A percentile compares a stretch with the other conserved stretches of the same genome.
phyloP scores from a whole-genome alignment of 1,140 invertebrate species.

The Phymastichus coffea region DNA sequence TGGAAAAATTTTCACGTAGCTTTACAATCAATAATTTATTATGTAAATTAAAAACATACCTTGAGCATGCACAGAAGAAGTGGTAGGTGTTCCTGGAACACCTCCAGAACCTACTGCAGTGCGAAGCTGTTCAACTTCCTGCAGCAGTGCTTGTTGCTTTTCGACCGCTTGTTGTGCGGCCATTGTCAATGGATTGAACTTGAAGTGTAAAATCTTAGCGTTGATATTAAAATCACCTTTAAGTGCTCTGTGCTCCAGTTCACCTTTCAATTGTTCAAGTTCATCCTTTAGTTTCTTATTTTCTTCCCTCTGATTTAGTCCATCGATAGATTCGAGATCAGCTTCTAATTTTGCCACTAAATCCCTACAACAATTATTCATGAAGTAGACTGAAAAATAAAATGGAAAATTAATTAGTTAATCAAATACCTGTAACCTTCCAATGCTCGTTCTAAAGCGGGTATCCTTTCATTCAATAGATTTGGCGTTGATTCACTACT shows the following conservation, averaged over 20 bases:
- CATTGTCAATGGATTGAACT: constrained; percentile 73
- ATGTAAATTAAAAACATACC: constrained; percentile 26
- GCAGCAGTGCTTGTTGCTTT: constrained; percentile 67
- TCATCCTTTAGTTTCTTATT: constrained; percentile 58
- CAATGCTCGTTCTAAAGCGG: constrained; percentile 44
- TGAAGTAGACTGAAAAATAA: background rate
- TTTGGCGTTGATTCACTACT: constrained; percentile 32
- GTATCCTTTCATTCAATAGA: constrained; percentile 41
- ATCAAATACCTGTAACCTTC: constrained; percentile 46
- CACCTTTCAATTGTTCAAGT: constrained; percentile 64
- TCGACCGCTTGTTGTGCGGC: constrained; percentile 66
- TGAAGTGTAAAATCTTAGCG: constrained; percentile 64
- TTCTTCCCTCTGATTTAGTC: constrained; percentile 36
- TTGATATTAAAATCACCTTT: constrained; percentile 60
- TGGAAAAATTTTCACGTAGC: too few species aligned
- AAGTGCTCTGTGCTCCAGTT: constrained; percentile 65
- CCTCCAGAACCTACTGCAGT: constrained; percentile 49
- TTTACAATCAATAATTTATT: background rate
- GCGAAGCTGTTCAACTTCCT: constrained; percentile 68
- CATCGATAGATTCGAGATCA: constrained; percentile 56
- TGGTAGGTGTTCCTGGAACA: constrained; percentile 1
- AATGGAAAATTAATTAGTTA: constrained; percentile 7
- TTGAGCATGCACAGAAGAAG: constrained; percentile 41
- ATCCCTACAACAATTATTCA: constrained; percentile 56
- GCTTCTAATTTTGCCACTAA: constrained; percentile 68